Conservation (phyloP, 2,797 vertebrate genomes). For the Phrynocephalus forsythii region DNA sequence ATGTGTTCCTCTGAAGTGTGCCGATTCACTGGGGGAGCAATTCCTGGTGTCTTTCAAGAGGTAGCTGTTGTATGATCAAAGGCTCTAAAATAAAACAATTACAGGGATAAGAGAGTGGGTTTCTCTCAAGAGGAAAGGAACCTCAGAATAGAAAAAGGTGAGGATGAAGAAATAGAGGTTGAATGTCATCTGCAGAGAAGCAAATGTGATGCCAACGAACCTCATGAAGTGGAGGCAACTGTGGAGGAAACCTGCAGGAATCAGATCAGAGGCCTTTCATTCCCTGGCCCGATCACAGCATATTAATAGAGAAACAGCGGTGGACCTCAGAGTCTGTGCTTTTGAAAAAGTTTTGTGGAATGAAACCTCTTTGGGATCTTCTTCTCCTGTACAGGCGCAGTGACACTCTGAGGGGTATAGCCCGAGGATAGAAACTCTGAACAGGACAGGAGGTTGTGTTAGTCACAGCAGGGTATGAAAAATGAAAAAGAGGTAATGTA, state of each 20-base stretch:
- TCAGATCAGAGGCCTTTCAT: slow-evolving; percentile 44
- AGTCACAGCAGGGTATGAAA: background rate
- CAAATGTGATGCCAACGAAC: slow-evolving; percentile 39
- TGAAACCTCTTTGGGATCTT: slow-evolving; percentile 30
- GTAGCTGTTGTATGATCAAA: background rate
- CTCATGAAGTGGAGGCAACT: slow-evolving; percentile 1
- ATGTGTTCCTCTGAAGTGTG: background rate
- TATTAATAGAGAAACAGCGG: slow-evolving; percentile 49
- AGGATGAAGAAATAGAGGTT: slow-evolving; percentile 1
- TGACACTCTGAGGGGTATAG: background rate
- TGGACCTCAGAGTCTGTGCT: slow-evolving; percentile 21
- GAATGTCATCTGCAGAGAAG: slow-evolving; percentile 24
- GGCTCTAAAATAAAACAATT: slow-evolving; percentile 33
- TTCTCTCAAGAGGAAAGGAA: fast-evolving
- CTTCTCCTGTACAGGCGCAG: background rate
- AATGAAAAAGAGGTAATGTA: background rate
- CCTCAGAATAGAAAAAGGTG: slow-evolving; percentile 30
- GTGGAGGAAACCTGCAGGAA: slow-evolving; percentile 48
- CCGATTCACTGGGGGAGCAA: background rate
- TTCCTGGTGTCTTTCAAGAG: background rate
- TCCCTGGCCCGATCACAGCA: background rate
- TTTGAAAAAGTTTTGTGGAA: slow-evolving; percentile 38
- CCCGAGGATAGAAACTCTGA: background rate
- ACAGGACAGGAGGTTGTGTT: background rate
- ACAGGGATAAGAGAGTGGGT: background rate